Evolutionary conservation across 2,797 vertebrate species (phyloP).

Genomic region (Allobates femoralis): DNA sequence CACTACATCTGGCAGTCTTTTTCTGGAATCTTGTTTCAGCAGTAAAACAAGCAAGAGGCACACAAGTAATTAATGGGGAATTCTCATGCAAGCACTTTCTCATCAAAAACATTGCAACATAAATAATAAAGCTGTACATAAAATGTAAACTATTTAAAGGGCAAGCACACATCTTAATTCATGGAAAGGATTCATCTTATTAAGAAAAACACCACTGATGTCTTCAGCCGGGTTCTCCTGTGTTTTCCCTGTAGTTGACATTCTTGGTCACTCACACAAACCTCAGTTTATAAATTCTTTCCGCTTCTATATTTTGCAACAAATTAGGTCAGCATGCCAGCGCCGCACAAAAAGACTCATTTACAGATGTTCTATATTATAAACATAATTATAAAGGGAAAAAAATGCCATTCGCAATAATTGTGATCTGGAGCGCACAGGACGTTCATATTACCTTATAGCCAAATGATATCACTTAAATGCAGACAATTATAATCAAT

Average conservation of each 20-base stretch:
- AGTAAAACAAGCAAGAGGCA: constrained; percentile 39
- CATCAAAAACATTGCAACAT: constrained; percentile 12
- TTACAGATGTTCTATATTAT: constrained; percentile 15
- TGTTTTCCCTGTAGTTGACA: background rate
- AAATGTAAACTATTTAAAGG: background rate
- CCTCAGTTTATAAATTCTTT: constrained; percentile 28
- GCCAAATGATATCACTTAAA: background rate
- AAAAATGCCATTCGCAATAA: background rate
- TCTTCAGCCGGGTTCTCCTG: background rate
- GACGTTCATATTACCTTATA: background rate
- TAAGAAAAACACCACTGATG: background rate
- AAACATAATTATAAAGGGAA: constrained; percentile 22
- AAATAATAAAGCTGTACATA: constrained; percentile 4
- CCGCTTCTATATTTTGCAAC: constrained; percentile 15
- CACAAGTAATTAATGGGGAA: constrained; percentile 46
- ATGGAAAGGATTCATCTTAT: background rate
- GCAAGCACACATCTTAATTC: background rate
- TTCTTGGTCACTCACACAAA: constrained; percentile 27
- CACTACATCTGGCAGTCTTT: constrained; percentile 48
- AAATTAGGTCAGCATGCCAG: constrained; percentile 12
- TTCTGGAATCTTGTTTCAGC: constrained; percentile 41
- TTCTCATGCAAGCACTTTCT: constrained; percentile 42
- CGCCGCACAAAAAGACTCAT: constrained; percentile 1
- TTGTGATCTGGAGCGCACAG: background rate
- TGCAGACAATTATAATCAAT: background rate